Conservation (phyloP, 2,113 vertebrate species). For the Marmota flaviventris region DNA sequence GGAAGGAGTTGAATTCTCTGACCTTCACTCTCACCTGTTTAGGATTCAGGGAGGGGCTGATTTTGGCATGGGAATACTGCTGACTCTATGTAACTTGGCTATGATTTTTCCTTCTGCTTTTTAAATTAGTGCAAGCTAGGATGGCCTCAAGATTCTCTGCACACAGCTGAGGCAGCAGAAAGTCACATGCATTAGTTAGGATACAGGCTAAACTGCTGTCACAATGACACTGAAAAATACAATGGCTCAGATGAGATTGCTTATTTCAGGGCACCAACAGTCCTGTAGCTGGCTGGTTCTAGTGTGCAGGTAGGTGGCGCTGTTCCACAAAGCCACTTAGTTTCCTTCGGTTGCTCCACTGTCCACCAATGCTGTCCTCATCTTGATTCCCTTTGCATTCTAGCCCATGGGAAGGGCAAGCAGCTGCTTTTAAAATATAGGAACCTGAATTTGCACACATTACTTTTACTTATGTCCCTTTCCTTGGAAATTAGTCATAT, state of each 20-base stretch:
- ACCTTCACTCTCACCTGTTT: background rate
- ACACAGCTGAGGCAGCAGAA: constrained; percentile 71
- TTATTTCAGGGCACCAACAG: background rate
- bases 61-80: constrained; percentile 47
- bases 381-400: background rate
- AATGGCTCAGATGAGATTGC: background rate
- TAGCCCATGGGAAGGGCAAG: background rate
- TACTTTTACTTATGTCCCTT: background rate
- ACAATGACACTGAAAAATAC: constrained; percentile 25
- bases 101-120: constrained; percentile 55
- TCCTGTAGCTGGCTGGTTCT: fast-evolving
- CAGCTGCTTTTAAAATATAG: background rate
- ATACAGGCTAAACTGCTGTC: constrained; percentile 53
- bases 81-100: constrained; percentile 60
- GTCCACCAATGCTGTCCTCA: background rate
- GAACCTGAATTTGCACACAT: constrained; percentile 24
- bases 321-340: background rate
- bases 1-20: background rate
- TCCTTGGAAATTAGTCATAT: background rate
- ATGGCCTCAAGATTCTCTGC: constrained; percentile 46
- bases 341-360: background rate
- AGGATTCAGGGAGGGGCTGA: background rate
- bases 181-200: constrained; percentile 70
- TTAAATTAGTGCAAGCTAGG: constrained; percentile 68
- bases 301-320: constrained; percentile 41